These are phyloP conservation scores for Scaptomyza flava DNA, from an alignment of 2,888 invertebrate genomes.

Conservation along the genomic window DNA sequence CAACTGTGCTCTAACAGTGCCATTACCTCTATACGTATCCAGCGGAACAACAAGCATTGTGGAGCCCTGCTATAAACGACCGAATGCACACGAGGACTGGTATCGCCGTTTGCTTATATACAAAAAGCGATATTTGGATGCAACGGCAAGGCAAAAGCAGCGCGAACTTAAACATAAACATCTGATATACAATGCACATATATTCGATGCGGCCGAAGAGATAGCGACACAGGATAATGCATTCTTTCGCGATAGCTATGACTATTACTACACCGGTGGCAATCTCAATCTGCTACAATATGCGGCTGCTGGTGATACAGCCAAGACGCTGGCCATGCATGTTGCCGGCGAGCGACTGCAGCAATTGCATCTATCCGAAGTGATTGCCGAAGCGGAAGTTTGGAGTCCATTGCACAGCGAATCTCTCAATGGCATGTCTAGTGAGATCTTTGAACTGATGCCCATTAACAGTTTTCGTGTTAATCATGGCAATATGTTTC, in stretches of 20 bases:
- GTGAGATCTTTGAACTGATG: conserved; percentile 80
- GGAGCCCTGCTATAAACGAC: conserved; percentile 48
- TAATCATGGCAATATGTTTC: conserved; percentile 56
- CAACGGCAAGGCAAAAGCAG: conserved; percentile 28
- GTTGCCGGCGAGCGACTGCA: conserved; percentile 62
- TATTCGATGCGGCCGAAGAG: conserved; percentile 58
- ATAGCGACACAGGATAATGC: conserved; percentile 61
- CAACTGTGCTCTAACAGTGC: conserved; percentile 37
- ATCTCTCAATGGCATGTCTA: conserved; percentile 19
- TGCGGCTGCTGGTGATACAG: not conserved
- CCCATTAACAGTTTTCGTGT: conserved; percentile 42
- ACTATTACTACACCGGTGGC: conserved; percentile 83
- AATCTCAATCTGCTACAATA: conserved; percentile 66
- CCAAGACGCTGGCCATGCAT: conserved; percentile 63
- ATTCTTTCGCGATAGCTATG: conserved; percentile 79
- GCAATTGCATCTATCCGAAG: conserved; percentile 41
- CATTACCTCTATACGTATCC: conserved; percentile 53
- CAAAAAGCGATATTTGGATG: conserved; percentile 14
- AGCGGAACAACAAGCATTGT: conserved; percentile 43
- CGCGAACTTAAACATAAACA: conserved; percentile 36
- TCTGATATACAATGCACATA: conserved; percentile 20
- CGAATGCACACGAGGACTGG: conserved; percentile 41
- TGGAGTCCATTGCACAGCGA: conserved; percentile 43
- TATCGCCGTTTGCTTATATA: not conserved
- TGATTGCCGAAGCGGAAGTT: conserved; percentile 44